Conservation (phyloP, 2,113 vertebrate genomes). For the Podiceps cristatus region DNA sequence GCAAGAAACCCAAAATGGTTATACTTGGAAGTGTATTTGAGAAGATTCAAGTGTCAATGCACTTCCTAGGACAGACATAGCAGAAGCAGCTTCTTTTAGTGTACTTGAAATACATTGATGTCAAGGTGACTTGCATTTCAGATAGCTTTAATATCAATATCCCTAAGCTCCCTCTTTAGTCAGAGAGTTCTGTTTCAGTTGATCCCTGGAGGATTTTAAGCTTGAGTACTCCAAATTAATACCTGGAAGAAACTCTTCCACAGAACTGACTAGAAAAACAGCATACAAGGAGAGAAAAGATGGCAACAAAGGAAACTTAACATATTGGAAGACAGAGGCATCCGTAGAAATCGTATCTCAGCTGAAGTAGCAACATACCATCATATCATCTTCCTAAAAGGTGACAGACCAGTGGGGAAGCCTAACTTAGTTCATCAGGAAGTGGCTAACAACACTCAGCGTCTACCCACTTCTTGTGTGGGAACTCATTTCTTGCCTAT, state of each 20-base stretch:
- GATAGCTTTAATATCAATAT: background rate
- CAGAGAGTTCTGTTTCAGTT: background rate
- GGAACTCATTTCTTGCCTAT: background rate
- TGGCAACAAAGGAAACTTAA: background rate
- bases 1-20: background rate
- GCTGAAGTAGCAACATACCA: background rate
- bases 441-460: background rate
- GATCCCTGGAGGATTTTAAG: background rate
- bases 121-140: background rate
- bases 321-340: background rate
- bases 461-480: background rate
- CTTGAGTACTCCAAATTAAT: background rate
- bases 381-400: background rate
- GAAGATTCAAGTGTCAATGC: background rate
- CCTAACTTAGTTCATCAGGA: background rate
- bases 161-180: background rate
- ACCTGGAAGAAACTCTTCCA: background rate
- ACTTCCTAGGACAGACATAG: background rate
- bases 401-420: background rate
- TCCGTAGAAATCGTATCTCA: background rate
- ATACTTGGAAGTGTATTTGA: background rate
- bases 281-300: background rate
- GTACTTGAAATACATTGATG: background rate
- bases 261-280: background rate
- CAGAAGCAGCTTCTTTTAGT: background rate